Conservation (phyloP, 2,797 vertebrate species). For the Catostomus latipinnis region DNA sequence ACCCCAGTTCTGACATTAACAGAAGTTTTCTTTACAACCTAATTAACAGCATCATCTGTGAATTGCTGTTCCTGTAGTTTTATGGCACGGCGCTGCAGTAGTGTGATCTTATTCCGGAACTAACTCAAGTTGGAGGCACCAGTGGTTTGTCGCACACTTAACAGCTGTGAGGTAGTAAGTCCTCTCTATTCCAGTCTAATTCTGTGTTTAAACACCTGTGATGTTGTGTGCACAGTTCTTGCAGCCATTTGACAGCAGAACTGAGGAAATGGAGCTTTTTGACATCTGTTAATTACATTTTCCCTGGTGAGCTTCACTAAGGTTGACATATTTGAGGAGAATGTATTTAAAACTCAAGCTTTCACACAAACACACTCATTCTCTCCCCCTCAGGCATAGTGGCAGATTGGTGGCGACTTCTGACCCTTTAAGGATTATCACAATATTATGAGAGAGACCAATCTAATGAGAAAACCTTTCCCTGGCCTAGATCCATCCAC, state of each 20-base stretch:
- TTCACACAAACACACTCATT: conserved; percentile 16
- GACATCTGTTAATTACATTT: conserved; percentile 30
- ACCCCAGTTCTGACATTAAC: not conserved
- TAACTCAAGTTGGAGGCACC: conserved; percentile 1
- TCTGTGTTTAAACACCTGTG: conserved; percentile 27
- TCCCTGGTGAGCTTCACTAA: not conserved
- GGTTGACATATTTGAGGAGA: conserved; percentile 18
- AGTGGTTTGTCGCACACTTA: conserved; percentile 27
- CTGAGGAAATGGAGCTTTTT: not conserved
- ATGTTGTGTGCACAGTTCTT: not conserved
- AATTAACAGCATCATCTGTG: conserved; percentile 26
- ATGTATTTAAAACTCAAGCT: conserved; percentile 13
- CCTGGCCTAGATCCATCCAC: conserved; percentile 45
- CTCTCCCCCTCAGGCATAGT: conserved; percentile 16
- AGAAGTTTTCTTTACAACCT: not conserved
- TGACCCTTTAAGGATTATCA: conserved; percentile 58
- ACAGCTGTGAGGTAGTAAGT: conserved; percentile 7
- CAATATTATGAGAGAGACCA: conserved; percentile 56
- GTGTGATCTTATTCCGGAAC: conserved; percentile 17
- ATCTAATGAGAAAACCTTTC: conserved; percentile 53
- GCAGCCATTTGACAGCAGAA: not conserved
- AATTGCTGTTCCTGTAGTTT: conserved; percentile 15
- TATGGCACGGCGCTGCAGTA: not conserved
- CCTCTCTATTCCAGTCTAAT: not conserved
- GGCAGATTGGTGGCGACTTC: conserved; percentile 43